Percentiles rank a stretch among this genome's conserved stretches.
Conservation (phyloP, 1,140 invertebrate species). For the Oedothorax gibbosus region DNA sequence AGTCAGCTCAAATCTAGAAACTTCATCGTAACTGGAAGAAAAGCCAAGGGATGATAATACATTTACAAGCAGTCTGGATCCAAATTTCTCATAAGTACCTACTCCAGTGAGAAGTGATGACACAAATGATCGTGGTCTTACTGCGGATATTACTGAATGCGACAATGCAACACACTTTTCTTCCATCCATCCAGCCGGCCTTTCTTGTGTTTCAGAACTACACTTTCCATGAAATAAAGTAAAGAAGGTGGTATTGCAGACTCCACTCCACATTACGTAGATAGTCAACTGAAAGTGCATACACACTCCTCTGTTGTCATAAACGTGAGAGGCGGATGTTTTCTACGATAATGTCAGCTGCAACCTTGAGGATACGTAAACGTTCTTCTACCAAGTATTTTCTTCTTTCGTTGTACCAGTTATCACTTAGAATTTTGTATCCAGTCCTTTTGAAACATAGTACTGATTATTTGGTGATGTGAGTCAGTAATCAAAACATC, state of each 20-base stretch:
- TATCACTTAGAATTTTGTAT: conserved; percentile 1
- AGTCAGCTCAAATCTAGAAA: not conserved
- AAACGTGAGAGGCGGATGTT: conserved; percentile 3
- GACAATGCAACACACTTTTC: conserved; percentile 18
- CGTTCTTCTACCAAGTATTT: not conserved
- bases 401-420: not conserved
- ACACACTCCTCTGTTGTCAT: not conserved
- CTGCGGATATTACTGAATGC: conserved; percentile 7
- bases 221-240: not conserved
- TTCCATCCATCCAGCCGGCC: not conserved
- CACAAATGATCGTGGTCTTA: conserved; percentile 8
- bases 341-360: not conserved
- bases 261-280: not conserved
- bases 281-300: not conserved
- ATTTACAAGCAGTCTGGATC: conserved; percentile 5
- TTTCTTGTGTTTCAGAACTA: conserved; percentile 16
- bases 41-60: conserved; percentile 15
- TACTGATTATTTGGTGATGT: not conserved
- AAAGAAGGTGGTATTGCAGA: conserved; percentile 3
- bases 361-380: not conserved
- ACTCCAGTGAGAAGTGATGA: conserved; percentile 10
- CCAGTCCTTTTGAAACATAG: not conserved
- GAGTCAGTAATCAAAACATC: conserved; percentile 2
- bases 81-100: not conserved
- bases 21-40: not conserved